Percentiles rank a stretch among this genome's conserved stretches.
Conservation (phyloP, 2,797 vertebrate species). For the Enteromius unitaeniatus region DNA sequence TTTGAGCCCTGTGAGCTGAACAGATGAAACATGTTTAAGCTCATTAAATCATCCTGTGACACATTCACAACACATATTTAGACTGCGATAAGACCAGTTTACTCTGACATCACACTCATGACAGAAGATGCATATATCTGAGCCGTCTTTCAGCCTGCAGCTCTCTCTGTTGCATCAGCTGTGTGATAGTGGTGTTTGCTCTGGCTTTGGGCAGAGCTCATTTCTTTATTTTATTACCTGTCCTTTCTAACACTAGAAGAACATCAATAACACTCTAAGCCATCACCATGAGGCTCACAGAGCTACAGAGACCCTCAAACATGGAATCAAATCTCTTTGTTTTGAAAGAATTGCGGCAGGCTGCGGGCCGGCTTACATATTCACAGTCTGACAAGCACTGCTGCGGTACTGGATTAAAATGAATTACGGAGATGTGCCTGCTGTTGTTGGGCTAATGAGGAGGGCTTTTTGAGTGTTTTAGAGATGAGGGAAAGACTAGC, state of each 20-base stretch:
- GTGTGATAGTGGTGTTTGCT: conserved; percentile 32
- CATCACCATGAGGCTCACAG: conserved; percentile 33
- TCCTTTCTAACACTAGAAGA: conserved; percentile 59
- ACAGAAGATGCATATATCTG: conserved; percentile 29
- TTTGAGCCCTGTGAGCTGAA: conserved; percentile 16
- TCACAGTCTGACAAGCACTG: conserved; percentile 26
- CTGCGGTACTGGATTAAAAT: conserved; percentile 39
- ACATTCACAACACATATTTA: conserved; percentile 12
- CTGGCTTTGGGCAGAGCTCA: conserved; percentile 58
- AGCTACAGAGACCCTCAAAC: conserved; percentile 9
- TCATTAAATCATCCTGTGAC: conserved; percentile 25
- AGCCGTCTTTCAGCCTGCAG: not conserved
- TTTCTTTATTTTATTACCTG: conserved; percentile 74
- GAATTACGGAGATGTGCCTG: conserved; percentile 9
- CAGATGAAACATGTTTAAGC: conserved; percentile 30
- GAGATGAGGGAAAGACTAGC: conserved; percentile 19
- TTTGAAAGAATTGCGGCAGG: conserved; percentile 40
- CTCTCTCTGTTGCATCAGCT: conserved; percentile 36
- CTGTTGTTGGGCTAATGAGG: conserved; percentile 20
- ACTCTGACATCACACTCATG: conserved; percentile 24
- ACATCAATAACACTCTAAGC: conserved; percentile 66
- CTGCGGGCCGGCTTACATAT: conserved; percentile 21
- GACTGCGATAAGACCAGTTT: conserved; percentile 22
- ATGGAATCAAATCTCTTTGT: conserved; percentile 45
- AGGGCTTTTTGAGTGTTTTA: conserved; percentile 16